Conservation (phyloP, 2,888 invertebrate species). For the Zygogramma bicolorata region DNA sequence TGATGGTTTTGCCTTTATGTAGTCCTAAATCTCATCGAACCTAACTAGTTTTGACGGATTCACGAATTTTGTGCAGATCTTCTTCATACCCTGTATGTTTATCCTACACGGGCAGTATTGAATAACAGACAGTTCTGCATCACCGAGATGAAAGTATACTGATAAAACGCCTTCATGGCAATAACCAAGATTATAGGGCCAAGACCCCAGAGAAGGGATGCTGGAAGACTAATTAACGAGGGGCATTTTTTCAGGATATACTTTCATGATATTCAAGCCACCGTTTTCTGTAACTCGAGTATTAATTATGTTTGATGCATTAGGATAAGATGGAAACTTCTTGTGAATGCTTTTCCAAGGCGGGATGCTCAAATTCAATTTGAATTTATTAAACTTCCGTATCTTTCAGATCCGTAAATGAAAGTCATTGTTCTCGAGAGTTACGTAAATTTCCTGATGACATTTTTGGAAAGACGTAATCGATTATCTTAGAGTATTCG, state of each 20-base stretch:
- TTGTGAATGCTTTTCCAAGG: constrained; percentile 28
- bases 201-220: background rate
- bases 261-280: constrained; percentile 18
- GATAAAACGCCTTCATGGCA: background rate
- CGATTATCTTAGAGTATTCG: too few species aligned
- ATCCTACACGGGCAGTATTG: too few species aligned
- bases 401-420: constrained; percentile 53
- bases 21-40: too few species aligned
- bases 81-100: too few species aligned
- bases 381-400: constrained; percentile 55
- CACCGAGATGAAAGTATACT: background rate
- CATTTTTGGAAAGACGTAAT: constrained; percentile 43
- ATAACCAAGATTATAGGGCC: constrained; percentile 4
- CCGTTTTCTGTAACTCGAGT: constrained; percentile 10
- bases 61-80: too few species aligned
- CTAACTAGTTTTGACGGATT: too few species aligned
- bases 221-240: constrained; percentile 1
- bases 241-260: constrained; percentile 7
- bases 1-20: too few species aligned
- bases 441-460: constrained; percentile 56
- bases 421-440: constrained; percentile 50
- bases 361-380: constrained; percentile 44
- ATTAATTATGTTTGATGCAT: constrained; percentile 37
- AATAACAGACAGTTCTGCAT: too few species aligned
- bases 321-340: constrained; percentile 41